These are phyloP conservation scores for Mimachlamys varia DNA, from an alignment of 2,888 invertebrate species.

Conservation along the genomic window DNA sequence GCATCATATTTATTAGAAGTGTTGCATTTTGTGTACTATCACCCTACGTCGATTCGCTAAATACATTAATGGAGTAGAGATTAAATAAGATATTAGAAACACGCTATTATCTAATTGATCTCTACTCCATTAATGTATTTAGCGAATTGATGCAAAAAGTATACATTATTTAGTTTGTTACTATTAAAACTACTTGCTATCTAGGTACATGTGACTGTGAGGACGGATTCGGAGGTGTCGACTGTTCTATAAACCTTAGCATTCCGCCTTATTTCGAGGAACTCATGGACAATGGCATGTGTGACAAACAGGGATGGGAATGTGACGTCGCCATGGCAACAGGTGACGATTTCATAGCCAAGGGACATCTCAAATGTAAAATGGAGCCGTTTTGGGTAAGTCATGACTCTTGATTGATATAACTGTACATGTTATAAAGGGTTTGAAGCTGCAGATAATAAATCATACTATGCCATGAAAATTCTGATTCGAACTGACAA, in stretches of 20 bases:
- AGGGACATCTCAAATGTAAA: not conserved
- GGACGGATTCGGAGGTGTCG: not conserved
- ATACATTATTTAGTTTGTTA: no score
- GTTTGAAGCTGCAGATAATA: no score
- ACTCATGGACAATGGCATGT: not conserved
- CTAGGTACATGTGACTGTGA: not conserved
- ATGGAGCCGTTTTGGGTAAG: not conserved
- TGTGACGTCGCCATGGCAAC: not conserved
- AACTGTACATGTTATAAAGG: not conserved
- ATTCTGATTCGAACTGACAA: no score
- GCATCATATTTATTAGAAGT: no score
- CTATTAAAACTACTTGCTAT: not conserved
- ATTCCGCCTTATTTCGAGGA: not conserved
- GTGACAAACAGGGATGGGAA: not conserved
- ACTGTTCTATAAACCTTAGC: not conserved
- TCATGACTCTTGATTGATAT: not conserved
- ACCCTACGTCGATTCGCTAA: no score
- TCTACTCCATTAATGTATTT: no score
- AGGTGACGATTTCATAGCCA: not conserved
- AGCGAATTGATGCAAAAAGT: no score
- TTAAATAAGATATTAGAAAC: no score
- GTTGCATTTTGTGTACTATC: no score
- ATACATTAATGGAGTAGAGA: no score
- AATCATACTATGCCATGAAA: no score
- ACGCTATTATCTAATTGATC: no score